Conservation (phyloP, 1,140 invertebrate species). For the Microplitis demolitor region DNA sequence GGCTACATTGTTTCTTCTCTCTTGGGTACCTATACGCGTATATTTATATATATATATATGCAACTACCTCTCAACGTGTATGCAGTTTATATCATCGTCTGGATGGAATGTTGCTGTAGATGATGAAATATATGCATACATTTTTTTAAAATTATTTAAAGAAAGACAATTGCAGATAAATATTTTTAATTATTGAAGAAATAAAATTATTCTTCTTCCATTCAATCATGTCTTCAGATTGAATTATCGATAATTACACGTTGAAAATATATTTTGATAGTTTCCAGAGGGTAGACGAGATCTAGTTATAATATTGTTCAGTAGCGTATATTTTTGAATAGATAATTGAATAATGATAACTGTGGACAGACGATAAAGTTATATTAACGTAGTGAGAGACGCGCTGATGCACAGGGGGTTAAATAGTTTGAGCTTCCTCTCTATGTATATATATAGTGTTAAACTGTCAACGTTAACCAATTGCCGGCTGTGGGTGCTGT, state of each 20-base stretch:
- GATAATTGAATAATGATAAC: too few species aligned
- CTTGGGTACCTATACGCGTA: neutral
- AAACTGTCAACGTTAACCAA: neutral
- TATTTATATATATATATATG: neutral
- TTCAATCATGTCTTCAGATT: too few species aligned
- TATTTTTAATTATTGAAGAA: too few species aligned
- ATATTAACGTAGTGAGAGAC: too few species aligned
- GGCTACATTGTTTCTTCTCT: neutral
- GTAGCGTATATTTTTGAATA: too few species aligned
- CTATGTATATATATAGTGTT: neutral
- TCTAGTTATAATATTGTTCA: too few species aligned
- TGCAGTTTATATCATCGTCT: neutral
- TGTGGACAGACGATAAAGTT: too few species aligned
- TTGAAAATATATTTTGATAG: too few species aligned
- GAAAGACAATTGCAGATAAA: too few species aligned
- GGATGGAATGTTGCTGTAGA: neutral
- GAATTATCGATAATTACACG: too few species aligned
- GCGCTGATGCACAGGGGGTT: slow-evolving; percentile 1
- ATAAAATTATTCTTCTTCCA: too few species aligned
- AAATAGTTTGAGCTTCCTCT: slow-evolving; percentile 16
- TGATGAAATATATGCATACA: neutral
- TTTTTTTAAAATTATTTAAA: neutral
- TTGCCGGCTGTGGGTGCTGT: neutral
- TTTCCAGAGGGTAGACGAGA: too few species aligned
- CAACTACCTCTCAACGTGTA: neutral